phyloP scores from a whole-genome alignment of 2,797 vertebrate species.

The Kryptolebias ocellatus region DNA sequence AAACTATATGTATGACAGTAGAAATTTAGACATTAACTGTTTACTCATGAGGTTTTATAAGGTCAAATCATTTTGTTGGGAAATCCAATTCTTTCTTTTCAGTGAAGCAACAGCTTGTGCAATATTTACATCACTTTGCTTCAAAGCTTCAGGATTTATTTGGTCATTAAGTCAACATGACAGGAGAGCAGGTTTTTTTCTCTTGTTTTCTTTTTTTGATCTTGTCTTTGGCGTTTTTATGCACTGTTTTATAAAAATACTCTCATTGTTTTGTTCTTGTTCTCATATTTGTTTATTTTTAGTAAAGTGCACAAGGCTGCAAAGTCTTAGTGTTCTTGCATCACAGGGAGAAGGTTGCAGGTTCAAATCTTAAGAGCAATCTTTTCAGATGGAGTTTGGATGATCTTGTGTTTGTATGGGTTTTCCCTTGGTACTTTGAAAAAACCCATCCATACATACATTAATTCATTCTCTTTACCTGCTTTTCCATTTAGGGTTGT shows the following conservation, averaged over 20 bases:
- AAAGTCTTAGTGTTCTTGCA: too few relatives aligned
- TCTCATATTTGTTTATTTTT: not conserved
- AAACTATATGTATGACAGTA: not conserved
- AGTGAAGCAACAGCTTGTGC: conserved; percentile 1
- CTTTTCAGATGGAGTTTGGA: not conserved
- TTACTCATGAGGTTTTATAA: not conserved
- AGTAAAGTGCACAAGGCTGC: not conserved
- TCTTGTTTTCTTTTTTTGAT: not conserved
- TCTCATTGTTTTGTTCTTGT: not conserved
- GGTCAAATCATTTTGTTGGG: not conserved
- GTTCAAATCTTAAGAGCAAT: not conserved
- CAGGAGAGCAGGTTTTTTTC: not conserved
- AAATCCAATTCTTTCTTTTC: conserved; percentile 10
- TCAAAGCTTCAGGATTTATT: conserved; percentile 8
- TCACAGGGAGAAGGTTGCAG: not conserved
- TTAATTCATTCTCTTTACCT: too few relatives aligned
- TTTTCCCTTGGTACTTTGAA: too few relatives aligned
- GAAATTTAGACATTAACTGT: not conserved
- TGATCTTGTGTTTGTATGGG: too few relatives aligned
- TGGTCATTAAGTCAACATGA: not conserved
- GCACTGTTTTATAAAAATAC: conserved; percentile 1
- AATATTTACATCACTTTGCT: not conserved
- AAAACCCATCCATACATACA: too few relatives aligned
- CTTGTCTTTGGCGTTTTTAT: not conserved
- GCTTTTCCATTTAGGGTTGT: too few relatives aligned